These are phyloP conservation scores for Melanotaenia pygmaea DNA, from an alignment of 2,797 vertebrate species.

Conservation along the genomic window DNA sequence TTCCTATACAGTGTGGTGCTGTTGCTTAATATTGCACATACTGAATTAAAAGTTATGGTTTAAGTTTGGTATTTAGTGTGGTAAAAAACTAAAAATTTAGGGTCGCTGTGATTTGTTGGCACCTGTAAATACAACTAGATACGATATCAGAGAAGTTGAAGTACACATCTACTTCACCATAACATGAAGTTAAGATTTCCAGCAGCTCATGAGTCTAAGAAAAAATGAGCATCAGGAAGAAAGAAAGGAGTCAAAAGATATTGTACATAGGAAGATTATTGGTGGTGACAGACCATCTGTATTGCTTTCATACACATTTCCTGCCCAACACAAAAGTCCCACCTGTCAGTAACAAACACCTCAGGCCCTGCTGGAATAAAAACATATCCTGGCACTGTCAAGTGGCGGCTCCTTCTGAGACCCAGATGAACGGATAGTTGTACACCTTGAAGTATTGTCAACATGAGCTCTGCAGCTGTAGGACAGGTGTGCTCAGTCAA, in stretches of 20 bases:
- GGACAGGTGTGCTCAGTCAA: slow-evolving; percentile 70
- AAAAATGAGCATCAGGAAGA: background rate
- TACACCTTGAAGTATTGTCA: slow-evolving; percentile 59
- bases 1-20: no score
- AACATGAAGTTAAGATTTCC: no score
- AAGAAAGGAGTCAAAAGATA: no score
- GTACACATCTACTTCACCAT: no score
- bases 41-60: no score
- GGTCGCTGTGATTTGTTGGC: no score
- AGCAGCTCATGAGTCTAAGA: background rate
- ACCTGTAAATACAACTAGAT: no score
- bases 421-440: slow-evolving; percentile 58
- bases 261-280: background rate
- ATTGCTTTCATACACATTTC: slow-evolving; percentile 38
- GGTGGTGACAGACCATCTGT: slow-evolving; percentile 20
- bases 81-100: no score
- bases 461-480: slow-evolving; percentile 50
- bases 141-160: no score
- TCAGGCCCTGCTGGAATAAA: slow-evolving; percentile 55
- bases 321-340: slow-evolving; percentile 41
- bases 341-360: slow-evolving; percentile 44
- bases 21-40: no score
- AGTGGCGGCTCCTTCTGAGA: slow-evolving; percentile 51
- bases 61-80: no score
- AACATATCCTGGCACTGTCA: slow-evolving; percentile 62